These are phyloP conservation scores for Craterocephalus amniculus DNA, from an alignment of 2,797 vertebrate species.

Conservation along the genomic window DNA sequence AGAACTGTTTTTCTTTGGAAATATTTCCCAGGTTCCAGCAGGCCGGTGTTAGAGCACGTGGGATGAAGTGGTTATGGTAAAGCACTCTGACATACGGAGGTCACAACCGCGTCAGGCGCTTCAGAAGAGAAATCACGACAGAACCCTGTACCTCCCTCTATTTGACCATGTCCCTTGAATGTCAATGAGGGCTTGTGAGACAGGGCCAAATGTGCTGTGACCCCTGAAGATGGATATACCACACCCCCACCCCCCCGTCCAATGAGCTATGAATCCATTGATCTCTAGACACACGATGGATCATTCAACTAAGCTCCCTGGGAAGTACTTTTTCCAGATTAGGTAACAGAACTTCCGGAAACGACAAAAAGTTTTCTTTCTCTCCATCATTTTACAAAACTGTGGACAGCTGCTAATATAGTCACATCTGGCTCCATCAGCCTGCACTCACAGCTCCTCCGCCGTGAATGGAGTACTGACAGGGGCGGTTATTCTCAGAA, in stretches of 20 bases:
- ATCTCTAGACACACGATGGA: slow-evolving; percentile 72
- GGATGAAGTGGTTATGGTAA: slow-evolving; percentile 32
- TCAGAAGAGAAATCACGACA: slow-evolving; percentile 48
- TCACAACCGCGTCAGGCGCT: slow-evolving; percentile 32
- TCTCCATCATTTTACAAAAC: slow-evolving; percentile 14
- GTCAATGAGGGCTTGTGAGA: slow-evolving; percentile 68
- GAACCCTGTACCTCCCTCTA: slow-evolving; percentile 39
- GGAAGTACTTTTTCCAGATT: slow-evolving; percentile 30
- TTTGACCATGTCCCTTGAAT: slow-evolving; percentile 65
- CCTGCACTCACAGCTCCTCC: slow-evolving; percentile 43
- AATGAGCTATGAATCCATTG: slow-evolving; percentile 58
- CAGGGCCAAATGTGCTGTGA: slow-evolving; percentile 72
- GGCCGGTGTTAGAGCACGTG: slow-evolving; percentile 7
- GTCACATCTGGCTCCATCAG: slow-evolving; percentile 61
- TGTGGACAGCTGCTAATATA: slow-evolving; percentile 53
- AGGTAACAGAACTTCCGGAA: slow-evolving; percentile 21
- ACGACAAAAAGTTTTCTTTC: slow-evolving; percentile 27
- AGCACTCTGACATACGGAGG: slow-evolving; percentile 43
- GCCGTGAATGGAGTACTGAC: slow-evolving; percentile 38
- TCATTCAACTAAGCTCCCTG: slow-evolving; percentile 30
- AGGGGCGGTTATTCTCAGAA: slow-evolving; percentile 56
- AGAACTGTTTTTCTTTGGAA: slow-evolving; percentile 27
- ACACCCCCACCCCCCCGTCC: slow-evolving; percentile 47
- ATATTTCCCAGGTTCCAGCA: slow-evolving; percentile 35
- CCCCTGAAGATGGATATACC: slow-evolving; percentile 68